A percentile compares a stretch with the other conserved stretches of the same genome.
These are phyloP conservation scores for Drosophila anomalata DNA, from an alignment of 2,888 invertebrate genomes.

Conservation along the genomic window DNA sequence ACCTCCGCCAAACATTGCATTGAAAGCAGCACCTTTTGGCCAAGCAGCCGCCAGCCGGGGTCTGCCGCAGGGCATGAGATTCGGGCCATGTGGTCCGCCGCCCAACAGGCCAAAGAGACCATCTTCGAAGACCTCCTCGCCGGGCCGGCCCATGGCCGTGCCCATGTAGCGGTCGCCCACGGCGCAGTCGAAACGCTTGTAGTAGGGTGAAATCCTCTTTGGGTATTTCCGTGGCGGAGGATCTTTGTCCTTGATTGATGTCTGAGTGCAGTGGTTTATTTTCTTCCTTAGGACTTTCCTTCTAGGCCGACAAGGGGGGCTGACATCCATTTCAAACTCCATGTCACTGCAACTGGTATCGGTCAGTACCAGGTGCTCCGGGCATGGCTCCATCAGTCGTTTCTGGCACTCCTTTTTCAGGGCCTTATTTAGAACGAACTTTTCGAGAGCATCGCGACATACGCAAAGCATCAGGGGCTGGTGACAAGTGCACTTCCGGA, in stretches of 20 bases:
- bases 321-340: conserved; percentile 89
- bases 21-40: background rate
- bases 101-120: conserved; percentile 58
- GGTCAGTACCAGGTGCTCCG: conserved; percentile 73
- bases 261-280: conserved; percentile 87
- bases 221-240: conserved; percentile 53
- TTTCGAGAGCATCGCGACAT: conserved; percentile 80
- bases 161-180: conserved; percentile 62
- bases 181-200: conserved; percentile 73
- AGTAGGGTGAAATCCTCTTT: conserved; percentile 53
- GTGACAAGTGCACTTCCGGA: conserved; percentile 85
- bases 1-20: background rate
- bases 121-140: conserved; percentile 59
- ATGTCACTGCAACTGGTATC: conserved; percentile 85
- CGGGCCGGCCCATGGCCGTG: conserved; percentile 50
- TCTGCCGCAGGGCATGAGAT: conserved; percentile 26
- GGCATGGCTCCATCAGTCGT: conserved; percentile 61
- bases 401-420: conserved; percentile 84
- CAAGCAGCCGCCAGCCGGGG: conserved; percentile 18
- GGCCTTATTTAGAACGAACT: conserved; percentile 84
- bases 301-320: conserved; percentile 86
- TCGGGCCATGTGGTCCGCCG: conserved; percentile 57
- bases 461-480: conserved; percentile 83
- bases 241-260: conserved; percentile 84
- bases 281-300: conserved; percentile 72